Evolutionary conservation across 2,113 vertebrate genomes (phyloP), one percentile per base, ranked within the genome.

Genomic region (Miniopterus natalensis): DNA sequence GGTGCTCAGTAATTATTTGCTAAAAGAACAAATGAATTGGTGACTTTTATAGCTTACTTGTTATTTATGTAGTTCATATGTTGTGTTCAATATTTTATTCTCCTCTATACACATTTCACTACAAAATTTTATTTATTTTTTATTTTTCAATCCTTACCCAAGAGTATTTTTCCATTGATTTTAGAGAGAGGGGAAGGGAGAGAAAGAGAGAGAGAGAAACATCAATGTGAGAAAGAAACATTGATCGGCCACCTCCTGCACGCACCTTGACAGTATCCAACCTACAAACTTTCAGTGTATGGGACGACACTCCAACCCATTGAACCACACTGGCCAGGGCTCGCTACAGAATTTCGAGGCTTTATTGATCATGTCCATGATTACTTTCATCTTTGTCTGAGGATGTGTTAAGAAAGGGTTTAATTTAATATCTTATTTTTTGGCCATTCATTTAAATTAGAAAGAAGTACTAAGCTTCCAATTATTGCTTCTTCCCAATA

Each of bases 401-500:
- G 31, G 73, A 51, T 65, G 36, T 47, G 4, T 94, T 77, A 84
- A 63, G n/a, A 78, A 89, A 70, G 40, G 71, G 31, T 83, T 90
- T 78, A 53, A 77, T 66, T 77, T 20, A 25, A 10, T 63, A 14
- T 83, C 18, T 71, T 57, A 75, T 65, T 83, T 78, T 59, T 45
- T 93, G 31, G 20, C 36, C 75, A 84, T 51, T 88, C 8, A 11
- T 92, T 45, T 87, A 66, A 96, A 83, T 42, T 79, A 61, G 45
- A 78, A 75, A 95, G 65, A 15, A 15, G 3, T 42, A 25, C 63
- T 94, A 49, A 74, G 27, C 8, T n/a, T 90, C 61, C 10, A 2
- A 0, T 74, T 70, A 12, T 45, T 85, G 23, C 21, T 91, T 92
- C 51, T 94, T 90, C 85, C 77, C 80, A 51, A 0, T 20, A 98